A percentile compares a stretch with the other conserved stretches of the same genome.
Evolutionary conservation across 1,140 invertebrate species (phyloP).

Genomic region (Diachasma alloeum): DNA sequence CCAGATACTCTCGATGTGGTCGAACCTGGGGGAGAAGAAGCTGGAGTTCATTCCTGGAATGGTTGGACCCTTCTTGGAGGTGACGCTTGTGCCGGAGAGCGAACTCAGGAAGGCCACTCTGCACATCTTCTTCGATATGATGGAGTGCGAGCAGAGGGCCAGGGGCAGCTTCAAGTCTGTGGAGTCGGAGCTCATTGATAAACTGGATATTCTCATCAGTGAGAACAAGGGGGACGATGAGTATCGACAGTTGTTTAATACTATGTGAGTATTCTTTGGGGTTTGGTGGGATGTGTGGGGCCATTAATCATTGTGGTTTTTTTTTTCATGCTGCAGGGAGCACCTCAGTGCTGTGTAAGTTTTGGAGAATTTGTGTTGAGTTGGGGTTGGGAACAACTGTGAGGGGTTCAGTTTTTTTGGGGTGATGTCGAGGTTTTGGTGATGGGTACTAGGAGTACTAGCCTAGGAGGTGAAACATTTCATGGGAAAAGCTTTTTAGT

Average conservation of each 20-base stretch:
- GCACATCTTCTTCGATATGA: slow-evolving; percentile 96
- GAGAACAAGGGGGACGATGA: slow-evolving; percentile 95
- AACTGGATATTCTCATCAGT: slow-evolving; percentile 89
- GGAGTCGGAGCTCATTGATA: slow-evolving; percentile 92
- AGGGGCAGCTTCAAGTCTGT: slow-evolving; percentile 87
- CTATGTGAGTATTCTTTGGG: slow-evolving; percentile 83
- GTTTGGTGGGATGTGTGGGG: no score
- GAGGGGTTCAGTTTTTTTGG: no score
- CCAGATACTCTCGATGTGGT: slow-evolving; percentile 95
- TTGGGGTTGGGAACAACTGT: no score
- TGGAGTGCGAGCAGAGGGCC: slow-evolving; percentile 89
- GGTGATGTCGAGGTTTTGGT: no score
- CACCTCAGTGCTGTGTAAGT: slow-evolving; percentile 91
- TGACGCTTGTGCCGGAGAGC: slow-evolving; percentile 89
- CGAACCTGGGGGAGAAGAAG: slow-evolving; percentile 83
- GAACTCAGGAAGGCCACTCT: slow-evolving; percentile 90
- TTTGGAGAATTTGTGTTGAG: slow-evolving; percentile 30
- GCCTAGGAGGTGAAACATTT: not conserved
- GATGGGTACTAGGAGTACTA: no score
- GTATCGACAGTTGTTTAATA: slow-evolving; percentile 89
- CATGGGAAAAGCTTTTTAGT: no score
- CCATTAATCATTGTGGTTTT: slow-evolving; percentile 20
- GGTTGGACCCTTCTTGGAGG: slow-evolving; percentile 94
- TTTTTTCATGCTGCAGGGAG: slow-evolving; percentile 74
- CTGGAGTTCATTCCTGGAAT: slow-evolving; percentile 91